Conservation (phyloP, 2,113 vertebrate species). For the Crypturellus undulatus region DNA sequence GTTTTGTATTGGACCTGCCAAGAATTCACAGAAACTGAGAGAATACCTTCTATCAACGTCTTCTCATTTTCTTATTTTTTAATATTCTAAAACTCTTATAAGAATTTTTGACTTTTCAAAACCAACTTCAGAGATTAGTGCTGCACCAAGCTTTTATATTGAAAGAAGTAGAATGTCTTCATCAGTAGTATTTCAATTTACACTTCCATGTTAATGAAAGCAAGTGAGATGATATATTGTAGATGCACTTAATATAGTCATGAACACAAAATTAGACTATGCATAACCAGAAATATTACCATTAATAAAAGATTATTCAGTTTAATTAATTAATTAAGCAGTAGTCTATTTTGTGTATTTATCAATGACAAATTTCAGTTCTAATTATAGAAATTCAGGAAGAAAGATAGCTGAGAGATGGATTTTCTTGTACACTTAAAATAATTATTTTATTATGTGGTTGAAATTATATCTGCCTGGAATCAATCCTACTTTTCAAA, state of each 20-base stretch:
- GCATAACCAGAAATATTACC: neutral
- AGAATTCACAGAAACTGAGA: neutral
- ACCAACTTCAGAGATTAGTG: neutral
- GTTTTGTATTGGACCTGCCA: neutral
- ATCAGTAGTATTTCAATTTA: neutral
- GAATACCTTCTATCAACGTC: neutral
- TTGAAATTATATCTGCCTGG: neutral
- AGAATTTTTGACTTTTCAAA: neutral
- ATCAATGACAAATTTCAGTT: neutral
- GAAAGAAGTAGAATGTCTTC: neutral
- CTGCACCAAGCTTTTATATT: neutral
- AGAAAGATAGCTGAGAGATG: neutral
- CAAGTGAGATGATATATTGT: neutral
- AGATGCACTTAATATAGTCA: neutral
- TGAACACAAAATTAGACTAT: neutral
- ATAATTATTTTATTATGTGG: neutral
- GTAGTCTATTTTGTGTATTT: neutral
- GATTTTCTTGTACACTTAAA: neutral
- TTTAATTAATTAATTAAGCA: neutral
- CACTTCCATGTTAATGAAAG: neutral
- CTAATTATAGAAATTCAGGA: neutral
- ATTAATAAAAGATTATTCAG: neutral
- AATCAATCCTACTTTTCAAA: neutral
- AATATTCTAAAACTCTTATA: neutral
- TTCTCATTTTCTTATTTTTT: neutral